Evolutionary conservation across 2,888 invertebrate species (phyloP).

Genomic region (Agonopterix heracliana): DNA sequence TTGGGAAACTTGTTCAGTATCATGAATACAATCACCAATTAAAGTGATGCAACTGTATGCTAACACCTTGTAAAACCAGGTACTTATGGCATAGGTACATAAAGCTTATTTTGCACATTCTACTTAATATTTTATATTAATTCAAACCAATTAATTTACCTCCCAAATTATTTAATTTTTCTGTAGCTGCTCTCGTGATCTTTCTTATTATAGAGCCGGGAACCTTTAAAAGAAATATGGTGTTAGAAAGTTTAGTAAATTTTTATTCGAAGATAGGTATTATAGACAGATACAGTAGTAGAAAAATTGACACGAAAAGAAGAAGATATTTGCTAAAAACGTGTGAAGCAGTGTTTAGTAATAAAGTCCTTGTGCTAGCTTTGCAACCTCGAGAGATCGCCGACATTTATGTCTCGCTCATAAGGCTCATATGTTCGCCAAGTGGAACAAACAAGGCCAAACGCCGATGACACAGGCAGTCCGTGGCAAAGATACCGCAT

Average conservation of each 20-base stretch:
- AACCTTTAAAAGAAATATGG: constrained; percentile 49
- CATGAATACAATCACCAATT: too few species aligned
- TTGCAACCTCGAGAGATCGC: background rate
- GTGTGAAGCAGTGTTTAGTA: background rate
- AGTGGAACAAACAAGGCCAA: too few species aligned
- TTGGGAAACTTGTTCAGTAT: too few species aligned
- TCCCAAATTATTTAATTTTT: constrained; percentile 75
- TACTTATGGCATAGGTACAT: background rate
- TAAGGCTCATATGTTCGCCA: too few species aligned
- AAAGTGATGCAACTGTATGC: too few species aligned
- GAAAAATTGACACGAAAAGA: too few species aligned
- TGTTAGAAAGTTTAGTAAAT: background rate
- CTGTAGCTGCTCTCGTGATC: constrained; percentile 67
- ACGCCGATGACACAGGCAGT: too few species aligned
- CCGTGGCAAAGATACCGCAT: too few species aligned
- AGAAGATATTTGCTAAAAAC: background rate
- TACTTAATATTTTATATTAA: constrained; percentile 38
- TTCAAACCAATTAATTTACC: constrained; percentile 70
- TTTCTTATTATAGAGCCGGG: constrained; percentile 67
- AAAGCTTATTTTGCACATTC: constrained; percentile 5
- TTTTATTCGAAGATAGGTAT: too few species aligned
- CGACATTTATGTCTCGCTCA: background rate
- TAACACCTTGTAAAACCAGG: too few species aligned
- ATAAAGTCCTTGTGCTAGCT: background rate
- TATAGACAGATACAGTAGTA: too few species aligned